Conservation (phyloP, 1,140 invertebrate species). For the Drosophila nigrodunni region DNA sequence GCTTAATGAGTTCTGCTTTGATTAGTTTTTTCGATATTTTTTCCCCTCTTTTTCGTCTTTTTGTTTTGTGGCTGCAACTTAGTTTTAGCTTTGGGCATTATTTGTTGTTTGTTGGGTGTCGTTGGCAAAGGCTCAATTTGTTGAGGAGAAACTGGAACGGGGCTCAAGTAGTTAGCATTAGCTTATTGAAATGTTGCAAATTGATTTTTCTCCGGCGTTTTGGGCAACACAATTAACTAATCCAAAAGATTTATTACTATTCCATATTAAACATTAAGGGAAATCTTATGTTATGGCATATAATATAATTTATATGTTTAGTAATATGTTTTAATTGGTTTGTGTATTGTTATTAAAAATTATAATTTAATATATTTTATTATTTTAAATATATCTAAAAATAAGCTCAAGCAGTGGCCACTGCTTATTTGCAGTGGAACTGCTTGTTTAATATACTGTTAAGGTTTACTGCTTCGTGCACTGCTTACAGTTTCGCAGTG, state of each 20-base stretch:
- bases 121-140: conserved; percentile 52
- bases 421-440: background rate
- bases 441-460: background rate
- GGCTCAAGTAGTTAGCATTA: conserved; percentile 61
- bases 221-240: conserved; percentile 19
- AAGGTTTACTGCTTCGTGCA: background rate
- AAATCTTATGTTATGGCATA: too few species aligned
- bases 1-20: conserved; percentile 83
- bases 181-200: conserved; percentile 74
- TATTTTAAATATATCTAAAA: conserved; percentile 3
- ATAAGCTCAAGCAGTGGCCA: too few species aligned
- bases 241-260: background rate
- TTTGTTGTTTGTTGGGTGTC: conserved; percentile 73
- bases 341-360: background rate
- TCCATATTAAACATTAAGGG: too few species aligned
- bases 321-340: background rate
- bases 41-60: conserved; percentile 17
- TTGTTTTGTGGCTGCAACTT: conserved; percentile 9
- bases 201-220: conserved; percentile 49
- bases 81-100: conserved; percentile 41
- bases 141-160: conserved; percentile 21
- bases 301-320: background rate
- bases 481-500: background rate
- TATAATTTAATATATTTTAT: background rate
- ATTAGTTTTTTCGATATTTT: conserved; percentile 77